Base-by-base conservation (phyloP, 1,140 invertebrate species). In the Pseudoatta argentina region DNA sequence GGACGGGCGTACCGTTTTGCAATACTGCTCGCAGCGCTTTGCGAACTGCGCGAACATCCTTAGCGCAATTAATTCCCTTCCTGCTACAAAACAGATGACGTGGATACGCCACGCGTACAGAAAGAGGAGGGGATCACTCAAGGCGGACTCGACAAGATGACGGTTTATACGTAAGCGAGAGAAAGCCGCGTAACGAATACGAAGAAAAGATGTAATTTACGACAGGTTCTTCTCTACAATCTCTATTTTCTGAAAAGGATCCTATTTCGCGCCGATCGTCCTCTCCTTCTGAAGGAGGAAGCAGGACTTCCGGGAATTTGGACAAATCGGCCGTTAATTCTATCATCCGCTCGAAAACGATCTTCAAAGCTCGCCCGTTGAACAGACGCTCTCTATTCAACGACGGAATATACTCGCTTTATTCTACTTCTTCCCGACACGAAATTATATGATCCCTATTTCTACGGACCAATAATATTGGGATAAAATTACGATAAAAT, bases 301-400 rank as follows among this genome's bases (percentile, higher is more conserved):
- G 6, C 61, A 6, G n/a, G 10, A 78, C 63, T 87, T 88, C 55
- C 72, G 59, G 72, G 57, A 85, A 88, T 75, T 77, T 87, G 86
- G 57, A 44, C 77, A 81, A 87, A 87, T 88, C 85, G 64, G 48
- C 78, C 53, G 71, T 86, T 87, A 75, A 76, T 66, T 77, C 72
- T 86, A 53, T 72, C 87, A 57, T 53, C 64, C 77, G 39, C n/a
- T 86, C 64, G 34, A 69, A 39, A 55, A 66, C 67, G 48, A 69
- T 64, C 64, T 77, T 87, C 64, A 82, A 87, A 83, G 72, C 67
- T 63, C 24, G 21, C 69, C 8, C 55, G 24, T 75, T 75, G 24
- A 85, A 66, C 30, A 85, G 73, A 85, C 51, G 73, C 27, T 64
- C 72, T 30, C 24, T 63, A 55, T 82, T 24, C 55, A 59, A 73